Percentiles rank a stretch among this genome's conserved stretches.
phyloP scores from a whole-genome alignment of 2,797 vertebrate genomes.

The Chaetodon trifasciatus region DNA sequence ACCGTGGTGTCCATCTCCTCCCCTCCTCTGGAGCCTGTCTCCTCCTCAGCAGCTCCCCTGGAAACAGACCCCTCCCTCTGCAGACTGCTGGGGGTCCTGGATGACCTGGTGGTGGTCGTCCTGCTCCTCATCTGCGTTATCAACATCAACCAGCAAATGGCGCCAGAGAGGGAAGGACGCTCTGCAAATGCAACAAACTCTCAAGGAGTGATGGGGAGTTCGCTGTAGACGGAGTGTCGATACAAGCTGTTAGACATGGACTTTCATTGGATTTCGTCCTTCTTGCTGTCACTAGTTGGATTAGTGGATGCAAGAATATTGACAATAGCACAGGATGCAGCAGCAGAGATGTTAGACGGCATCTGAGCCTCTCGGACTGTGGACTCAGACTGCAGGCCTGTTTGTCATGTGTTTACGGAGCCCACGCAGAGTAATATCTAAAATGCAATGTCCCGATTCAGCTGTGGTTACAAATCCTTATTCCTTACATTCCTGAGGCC shows the following conservation, averaged over 20 bases:
- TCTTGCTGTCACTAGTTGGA: constrained; percentile 21
- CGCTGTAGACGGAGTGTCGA: constrained; percentile 50
- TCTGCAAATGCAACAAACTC: constrained; percentile 47
- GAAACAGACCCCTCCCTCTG: constrained; percentile 81
- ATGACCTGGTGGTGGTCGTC: constrained; percentile 87
- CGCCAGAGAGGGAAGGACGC: constrained; percentile 73
- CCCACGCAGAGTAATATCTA: neutral
- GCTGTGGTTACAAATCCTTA: constrained; percentile 16
- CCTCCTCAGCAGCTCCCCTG: constrained; percentile 51
- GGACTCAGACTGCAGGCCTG: constrained; percentile 25
- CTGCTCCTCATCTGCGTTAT: constrained; percentile 88
- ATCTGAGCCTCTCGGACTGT: constrained; percentile 26
- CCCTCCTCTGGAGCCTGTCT: constrained; percentile 67
- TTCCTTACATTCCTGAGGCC: constrained; percentile 3
- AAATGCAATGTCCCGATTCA: constrained; percentile 19
- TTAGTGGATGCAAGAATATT: constrained; percentile 45
- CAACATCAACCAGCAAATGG: constrained; percentile 88
- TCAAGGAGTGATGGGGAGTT: constrained; percentile 62
- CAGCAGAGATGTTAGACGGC: constrained; percentile 9
- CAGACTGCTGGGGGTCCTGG: constrained; percentile 83
- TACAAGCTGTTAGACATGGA: constrained; percentile 27
- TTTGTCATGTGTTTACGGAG: constrained; percentile 62
- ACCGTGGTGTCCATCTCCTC: constrained; percentile 83
- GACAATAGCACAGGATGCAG: constrained; percentile 12
- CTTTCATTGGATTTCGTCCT: constrained; percentile 46